A percentile compares a stretch with the other conserved stretches of the same genome.
Conservation (phyloP, 2,113 vertebrate genomes). For the Ancistrus triradiatus region DNA sequence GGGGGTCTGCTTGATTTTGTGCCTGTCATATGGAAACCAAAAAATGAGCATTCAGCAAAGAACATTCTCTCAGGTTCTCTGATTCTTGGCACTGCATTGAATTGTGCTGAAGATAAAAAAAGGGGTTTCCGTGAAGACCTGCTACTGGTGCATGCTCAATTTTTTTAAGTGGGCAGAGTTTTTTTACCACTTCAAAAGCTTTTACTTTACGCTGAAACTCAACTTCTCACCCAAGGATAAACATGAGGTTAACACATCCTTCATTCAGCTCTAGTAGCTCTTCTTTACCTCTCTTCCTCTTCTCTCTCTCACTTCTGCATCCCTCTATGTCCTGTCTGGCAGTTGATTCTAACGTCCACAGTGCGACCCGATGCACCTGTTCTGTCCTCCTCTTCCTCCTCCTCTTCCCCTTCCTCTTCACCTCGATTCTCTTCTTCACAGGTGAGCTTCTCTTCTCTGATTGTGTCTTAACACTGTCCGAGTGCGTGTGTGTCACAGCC, state of each 20-base stretch:
- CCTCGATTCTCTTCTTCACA: constrained; percentile 63
- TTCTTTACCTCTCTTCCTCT: constrained; percentile 19
- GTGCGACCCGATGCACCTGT: constrained; percentile 59
- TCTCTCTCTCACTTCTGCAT: constrained; percentile 19
- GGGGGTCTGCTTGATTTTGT: too few species aligned
- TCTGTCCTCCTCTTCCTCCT: constrained; percentile 57
- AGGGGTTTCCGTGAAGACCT: constrained; percentile 9
- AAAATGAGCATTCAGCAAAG: background rate
- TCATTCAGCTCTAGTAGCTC: constrained; percentile 1
- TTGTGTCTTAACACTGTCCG: background rate
- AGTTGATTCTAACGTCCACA: constrained; percentile 72
- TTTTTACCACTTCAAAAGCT: constrained; percentile 42
- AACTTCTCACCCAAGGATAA: too few species aligned
- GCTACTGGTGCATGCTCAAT: constrained; percentile 4
- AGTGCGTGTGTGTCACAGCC: too few species aligned
- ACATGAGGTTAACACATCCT: constrained; percentile 18
- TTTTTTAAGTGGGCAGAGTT: too few species aligned
- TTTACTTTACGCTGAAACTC: constrained; percentile 34
- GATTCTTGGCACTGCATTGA: too few species aligned
- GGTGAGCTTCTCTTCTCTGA: constrained; percentile 56
- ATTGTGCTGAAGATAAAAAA: background rate
- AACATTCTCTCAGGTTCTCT: background rate
- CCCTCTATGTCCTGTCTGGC: constrained; percentile 38
- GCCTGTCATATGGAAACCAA: background rate
- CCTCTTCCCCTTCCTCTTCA: constrained; percentile 50